Evolutionary conservation across 1,140 invertebrate genomes (phyloP).

Genomic region (Sitophilus oryzae): DNA sequence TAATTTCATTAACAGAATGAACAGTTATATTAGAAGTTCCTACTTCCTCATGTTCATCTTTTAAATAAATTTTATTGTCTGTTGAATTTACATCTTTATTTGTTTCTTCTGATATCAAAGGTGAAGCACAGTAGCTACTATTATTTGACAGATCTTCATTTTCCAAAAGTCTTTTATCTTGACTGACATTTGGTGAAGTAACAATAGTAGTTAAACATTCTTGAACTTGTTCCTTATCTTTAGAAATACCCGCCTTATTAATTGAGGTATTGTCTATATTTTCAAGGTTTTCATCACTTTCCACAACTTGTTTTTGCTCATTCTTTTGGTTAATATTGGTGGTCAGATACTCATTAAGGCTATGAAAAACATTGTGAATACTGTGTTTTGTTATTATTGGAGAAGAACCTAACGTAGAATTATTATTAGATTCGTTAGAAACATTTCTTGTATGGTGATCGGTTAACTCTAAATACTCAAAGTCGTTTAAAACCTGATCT

Average conservation of each 20-base stretch:
- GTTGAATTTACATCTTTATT: not conserved
- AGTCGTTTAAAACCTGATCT: slow-evolving; percentile 82
- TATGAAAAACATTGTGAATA: slow-evolving; percentile 57
- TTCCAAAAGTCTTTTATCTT: no score
- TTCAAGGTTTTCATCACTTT: not conserved
- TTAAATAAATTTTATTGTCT: not conserved
- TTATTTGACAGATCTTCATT: no score
- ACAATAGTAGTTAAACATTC: no score
- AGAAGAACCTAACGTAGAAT: slow-evolving; percentile 6
- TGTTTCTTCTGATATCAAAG: not conserved
- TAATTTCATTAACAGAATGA: not conserved
- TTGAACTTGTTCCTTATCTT: not conserved
- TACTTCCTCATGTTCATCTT: not conserved
- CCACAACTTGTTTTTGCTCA: not conserved
- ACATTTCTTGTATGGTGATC: slow-evolving; percentile 19
- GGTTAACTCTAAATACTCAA: slow-evolving; percentile 64
- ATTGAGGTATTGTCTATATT: no score
- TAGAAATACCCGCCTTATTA: not conserved
- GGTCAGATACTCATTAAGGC: slow-evolving; percentile 58
- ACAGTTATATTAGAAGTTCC: not conserved
- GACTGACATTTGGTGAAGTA: no score
- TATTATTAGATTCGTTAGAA: slow-evolving; percentile 15
- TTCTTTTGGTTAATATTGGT: slow-evolving; percentile 39
- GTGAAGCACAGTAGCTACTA: no score
- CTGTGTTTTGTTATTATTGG: slow-evolving; percentile 43